Evolutionary conservation across 2,888 invertebrate species (phyloP).

Genomic region (Epirrhoe tristata): DNA sequence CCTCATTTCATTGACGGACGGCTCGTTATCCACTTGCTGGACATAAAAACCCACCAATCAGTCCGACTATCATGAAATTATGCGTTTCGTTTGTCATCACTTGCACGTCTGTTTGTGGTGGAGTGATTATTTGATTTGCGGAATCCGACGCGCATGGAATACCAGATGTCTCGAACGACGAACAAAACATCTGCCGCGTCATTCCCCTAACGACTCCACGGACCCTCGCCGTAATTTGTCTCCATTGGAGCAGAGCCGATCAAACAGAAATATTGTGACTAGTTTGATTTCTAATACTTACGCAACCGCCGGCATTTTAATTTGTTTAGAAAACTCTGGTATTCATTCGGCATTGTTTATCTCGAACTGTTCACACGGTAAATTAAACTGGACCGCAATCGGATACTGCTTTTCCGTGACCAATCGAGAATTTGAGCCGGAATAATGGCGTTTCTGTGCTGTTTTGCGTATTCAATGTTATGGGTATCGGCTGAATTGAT

Average conservation of each 20-base stretch:
- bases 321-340: slow-evolving; percentile 47
- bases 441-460: slow-evolving; percentile 45
- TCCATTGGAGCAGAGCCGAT: slow-evolving; percentile 52
- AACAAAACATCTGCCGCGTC: slow-evolving; percentile 64
- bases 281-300: slow-evolving; percentile 46
- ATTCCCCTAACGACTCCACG: slow-evolving; percentile 54
- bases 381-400: slow-evolving; percentile 54
- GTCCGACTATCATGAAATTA: slow-evolving; percentile 33
- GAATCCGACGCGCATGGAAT: slow-evolving; percentile 47
- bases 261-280: slow-evolving; percentile 46
- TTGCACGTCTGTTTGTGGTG: slow-evolving; percentile 36
- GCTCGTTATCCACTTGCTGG: slow-evolving; percentile 53
- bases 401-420: slow-evolving; percentile 56
- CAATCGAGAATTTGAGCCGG: slow-evolving; percentile 53
- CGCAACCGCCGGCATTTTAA: slow-evolving; percentile 37
- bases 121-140: slow-evolving; percentile 40
- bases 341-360: slow-evolving; percentile 43
- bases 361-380: slow-evolving; percentile 55
- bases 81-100: slow-evolving; percentile 32
- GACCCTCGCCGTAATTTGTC: slow-evolving; percentile 60
- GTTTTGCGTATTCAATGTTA: slow-evolving; percentile 48
- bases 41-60: slow-evolving; percentile 39
- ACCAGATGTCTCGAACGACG: slow-evolving; percentile 51
- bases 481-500: slow-evolving; percentile 59
- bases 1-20: slow-evolving; percentile 63